Evolutionary conservation across 2,888 invertebrate genomes (phyloP).

Genomic region (Halictus ligatus): DNA sequence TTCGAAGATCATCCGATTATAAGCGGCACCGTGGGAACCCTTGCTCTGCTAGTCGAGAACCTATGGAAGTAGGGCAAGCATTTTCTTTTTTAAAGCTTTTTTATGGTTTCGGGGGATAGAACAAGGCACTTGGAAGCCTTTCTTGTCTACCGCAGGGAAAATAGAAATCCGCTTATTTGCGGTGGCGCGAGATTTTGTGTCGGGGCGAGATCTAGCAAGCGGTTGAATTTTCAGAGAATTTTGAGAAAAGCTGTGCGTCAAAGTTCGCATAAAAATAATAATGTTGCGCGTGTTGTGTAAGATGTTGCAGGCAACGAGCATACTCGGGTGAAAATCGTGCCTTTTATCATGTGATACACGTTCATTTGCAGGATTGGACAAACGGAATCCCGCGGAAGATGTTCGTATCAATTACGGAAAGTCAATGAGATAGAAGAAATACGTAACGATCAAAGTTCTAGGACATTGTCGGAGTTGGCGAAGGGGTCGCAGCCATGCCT

Average conservation of each 20-base stretch:
- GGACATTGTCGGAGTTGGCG: slow-evolving; percentile 47
- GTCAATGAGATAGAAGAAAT: slow-evolving; percentile 69
- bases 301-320: not conserved
- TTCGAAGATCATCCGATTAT: slow-evolving; percentile 11
- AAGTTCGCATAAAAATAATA: not conserved
- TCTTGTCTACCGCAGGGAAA: not conserved
- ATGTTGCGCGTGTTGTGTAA: too few species aligned
- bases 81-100: not conserved
- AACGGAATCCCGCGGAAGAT: slow-evolving; percentile 38
- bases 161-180: not conserved
- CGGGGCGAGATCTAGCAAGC: not conserved
- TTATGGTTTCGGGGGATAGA: not conserved
- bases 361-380: not conserved
- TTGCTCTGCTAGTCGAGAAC: not conserved
- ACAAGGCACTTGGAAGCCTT: not conserved
- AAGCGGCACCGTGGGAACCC: not conserved
- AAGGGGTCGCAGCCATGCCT: slow-evolving; percentile 9
- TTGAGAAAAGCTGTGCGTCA: not conserved
- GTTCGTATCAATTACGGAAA: slow-evolving; percentile 69
- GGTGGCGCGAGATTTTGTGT: not conserved
- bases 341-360: not conserved
- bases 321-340: not conserved
- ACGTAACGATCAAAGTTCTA: slow-evolving; percentile 69
- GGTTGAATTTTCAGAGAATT: not conserved
- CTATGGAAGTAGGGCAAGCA: not conserved